Conservation (phyloP, 2,113 vertebrate species). For the Phylloscopus whistleri region DNA sequence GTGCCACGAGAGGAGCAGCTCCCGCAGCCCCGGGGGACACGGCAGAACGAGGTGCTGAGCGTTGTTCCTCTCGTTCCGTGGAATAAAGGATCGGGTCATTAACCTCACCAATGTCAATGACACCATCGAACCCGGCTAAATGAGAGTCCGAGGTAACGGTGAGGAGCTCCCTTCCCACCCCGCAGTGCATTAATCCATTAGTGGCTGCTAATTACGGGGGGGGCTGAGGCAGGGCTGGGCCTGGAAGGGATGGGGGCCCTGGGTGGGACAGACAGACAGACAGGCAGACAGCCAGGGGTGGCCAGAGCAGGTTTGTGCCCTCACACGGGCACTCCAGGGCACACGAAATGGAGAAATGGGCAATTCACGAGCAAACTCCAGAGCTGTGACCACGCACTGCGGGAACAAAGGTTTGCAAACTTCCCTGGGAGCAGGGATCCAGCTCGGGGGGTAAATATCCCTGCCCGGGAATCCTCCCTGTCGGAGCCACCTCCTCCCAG, state of each 20-base stretch:
- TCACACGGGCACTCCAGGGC: neutral
- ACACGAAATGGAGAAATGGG: neutral
- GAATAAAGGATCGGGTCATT: conserved; percentile 76
- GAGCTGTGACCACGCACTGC: neutral
- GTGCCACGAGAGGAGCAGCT: conserved; percentile 65
- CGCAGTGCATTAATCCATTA: conserved; percentile 46
- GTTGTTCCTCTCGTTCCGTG: conserved; percentile 73
- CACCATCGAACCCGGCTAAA: conserved; percentile 74
- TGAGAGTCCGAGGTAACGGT: conserved; percentile 67
- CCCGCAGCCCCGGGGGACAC: conserved; percentile 66
- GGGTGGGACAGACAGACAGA: too few relatives aligned
- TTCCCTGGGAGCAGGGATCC: neutral
- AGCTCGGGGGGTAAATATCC: neutral
- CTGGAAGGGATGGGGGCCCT: neutral
- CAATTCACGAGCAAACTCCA: neutral
- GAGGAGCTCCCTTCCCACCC: conserved; percentile 44
- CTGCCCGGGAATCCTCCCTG: neutral
- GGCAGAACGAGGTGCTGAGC: conserved; percentile 73
- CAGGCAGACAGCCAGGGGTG: too few relatives aligned
- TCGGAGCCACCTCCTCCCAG: neutral
- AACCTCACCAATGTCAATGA: conserved; percentile 80
- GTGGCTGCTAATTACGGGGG: conserved; percentile 29
- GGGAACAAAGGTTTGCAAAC: neutral
- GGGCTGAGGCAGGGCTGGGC: neutral
- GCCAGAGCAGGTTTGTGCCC: too few relatives aligned